Conservation (phyloP, 1,140 invertebrate species). For the Antheraea mylitta region DNA sequence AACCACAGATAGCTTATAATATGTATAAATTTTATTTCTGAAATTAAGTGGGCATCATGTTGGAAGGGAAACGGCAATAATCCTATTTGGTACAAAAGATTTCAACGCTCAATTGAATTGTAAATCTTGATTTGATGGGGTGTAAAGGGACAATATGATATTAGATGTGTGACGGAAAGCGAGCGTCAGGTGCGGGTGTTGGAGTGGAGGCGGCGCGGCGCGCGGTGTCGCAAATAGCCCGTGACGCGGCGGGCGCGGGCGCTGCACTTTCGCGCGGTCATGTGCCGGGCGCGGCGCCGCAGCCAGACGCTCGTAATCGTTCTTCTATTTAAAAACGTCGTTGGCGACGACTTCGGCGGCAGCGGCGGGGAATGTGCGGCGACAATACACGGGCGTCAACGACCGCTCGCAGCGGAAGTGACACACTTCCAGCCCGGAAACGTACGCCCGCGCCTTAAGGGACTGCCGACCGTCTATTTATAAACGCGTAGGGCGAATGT, state of each 20-base stretch:
- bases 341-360: constrained; percentile 49
- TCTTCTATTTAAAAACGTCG: constrained; percentile 70
- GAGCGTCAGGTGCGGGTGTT: constrained; percentile 8
- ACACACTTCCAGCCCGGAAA: constrained; percentile 77
- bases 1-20: constrained; percentile 12
- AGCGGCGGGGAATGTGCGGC: constrained; percentile 67
- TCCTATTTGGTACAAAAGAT: constrained; percentile 29
- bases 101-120: constrained; percentile 23
- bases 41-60: constrained; percentile 15
- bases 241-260: constrained; percentile 62
- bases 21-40: constrained; percentile 20
- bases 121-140: not conserved
- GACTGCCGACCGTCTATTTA: constrained; percentile 66
- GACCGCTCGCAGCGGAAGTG: constrained; percentile 73
- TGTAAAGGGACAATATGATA: not conserved
- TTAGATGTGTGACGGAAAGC: not conserved
- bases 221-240: constrained; percentile 66
- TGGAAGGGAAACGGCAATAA: constrained; percentile 3
- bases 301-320: constrained; percentile 72
- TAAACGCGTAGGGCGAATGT: constrained; percentile 49
- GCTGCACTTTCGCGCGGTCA: constrained; percentile 74
- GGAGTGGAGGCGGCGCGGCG: constrained; percentile 38
- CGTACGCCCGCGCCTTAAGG: constrained; percentile 73
- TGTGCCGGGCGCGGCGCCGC: constrained; percentile 67
- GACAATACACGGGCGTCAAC: constrained; percentile 72